phyloP scores from a whole-genome alignment of 2,113 vertebrate genomes.

The Cephalophus harveyi region DNA sequence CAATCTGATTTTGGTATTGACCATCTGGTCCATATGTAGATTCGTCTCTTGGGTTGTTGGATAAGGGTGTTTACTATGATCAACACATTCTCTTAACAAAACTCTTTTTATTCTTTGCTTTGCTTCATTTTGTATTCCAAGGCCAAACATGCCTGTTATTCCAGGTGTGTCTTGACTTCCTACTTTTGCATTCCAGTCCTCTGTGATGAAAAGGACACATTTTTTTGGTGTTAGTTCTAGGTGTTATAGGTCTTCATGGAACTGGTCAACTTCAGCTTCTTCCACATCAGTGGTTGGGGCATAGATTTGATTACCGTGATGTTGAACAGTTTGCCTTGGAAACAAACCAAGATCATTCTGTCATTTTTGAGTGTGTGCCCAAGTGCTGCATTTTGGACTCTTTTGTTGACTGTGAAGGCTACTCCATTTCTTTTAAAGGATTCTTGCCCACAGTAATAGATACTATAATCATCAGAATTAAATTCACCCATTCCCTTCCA shows the following conservation, averaged over 20 bases:
- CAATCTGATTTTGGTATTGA: background rate
- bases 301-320: background rate
- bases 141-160: background rate
- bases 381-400: background rate
- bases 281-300: background rate
- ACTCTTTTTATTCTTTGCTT: background rate
- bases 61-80: background rate
- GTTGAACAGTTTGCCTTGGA: background rate
- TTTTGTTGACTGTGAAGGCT: background rate
- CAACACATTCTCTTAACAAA: background rate
- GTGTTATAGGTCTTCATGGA: background rate
- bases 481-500: background rate
- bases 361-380: background rate
- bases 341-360: background rate
- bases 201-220: background rate
- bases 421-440: background rate
- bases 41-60: background rate
- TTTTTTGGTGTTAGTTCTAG: background rate
- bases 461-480: background rate
- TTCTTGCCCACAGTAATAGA: background rate
- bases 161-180: background rate
- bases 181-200: background rate
- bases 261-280: background rate
- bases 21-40: background rate
- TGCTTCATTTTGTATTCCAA: background rate